Evolutionary conservation across 2,113 vertebrate genomes (phyloP).

Genomic region (Calypte anna): DNA sequence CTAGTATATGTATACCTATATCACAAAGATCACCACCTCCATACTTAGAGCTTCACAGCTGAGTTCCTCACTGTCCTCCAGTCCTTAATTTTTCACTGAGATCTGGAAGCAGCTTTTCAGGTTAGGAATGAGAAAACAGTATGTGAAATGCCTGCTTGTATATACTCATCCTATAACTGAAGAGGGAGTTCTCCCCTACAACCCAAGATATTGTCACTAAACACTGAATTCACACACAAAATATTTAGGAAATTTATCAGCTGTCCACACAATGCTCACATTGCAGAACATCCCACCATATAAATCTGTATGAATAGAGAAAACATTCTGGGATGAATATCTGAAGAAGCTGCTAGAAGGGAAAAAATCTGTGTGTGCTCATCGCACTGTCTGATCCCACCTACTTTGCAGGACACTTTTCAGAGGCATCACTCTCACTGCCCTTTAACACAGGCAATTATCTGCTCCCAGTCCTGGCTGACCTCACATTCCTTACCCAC

Average conservation of each 20-base stretch:
- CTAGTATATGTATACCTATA: not conserved
- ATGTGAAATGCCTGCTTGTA: not conserved
- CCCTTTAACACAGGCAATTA: conserved; percentile 57
- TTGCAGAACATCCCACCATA: not conserved
- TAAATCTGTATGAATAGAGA: not conserved
- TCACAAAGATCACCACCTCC: not conserved
- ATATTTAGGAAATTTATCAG: not conserved
- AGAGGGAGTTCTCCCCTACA: not conserved
- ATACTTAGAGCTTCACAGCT: not conserved
- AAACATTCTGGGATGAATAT: not conserved
- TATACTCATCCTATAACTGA: not conserved
- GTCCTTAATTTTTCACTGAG: not conserved
- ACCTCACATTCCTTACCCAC: conserved; percentile 69
- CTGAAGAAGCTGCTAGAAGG: not conserved
- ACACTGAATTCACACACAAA: not conserved
- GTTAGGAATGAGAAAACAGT: not conserved
- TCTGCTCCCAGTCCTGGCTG: conserved; percentile 20
- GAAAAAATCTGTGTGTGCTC: not conserved
- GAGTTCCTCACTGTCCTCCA: not conserved
- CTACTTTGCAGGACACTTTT: conserved; percentile 34
- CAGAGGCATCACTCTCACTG: conserved; percentile 49
- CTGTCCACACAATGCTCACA: accelerated
- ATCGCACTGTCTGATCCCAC: not conserved
- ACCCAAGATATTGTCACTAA: not conserved
- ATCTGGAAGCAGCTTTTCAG: not conserved